Base-by-base conservation (phyloP, 2,888 invertebrate species). In the Drosophila macrothrix region DNA sequence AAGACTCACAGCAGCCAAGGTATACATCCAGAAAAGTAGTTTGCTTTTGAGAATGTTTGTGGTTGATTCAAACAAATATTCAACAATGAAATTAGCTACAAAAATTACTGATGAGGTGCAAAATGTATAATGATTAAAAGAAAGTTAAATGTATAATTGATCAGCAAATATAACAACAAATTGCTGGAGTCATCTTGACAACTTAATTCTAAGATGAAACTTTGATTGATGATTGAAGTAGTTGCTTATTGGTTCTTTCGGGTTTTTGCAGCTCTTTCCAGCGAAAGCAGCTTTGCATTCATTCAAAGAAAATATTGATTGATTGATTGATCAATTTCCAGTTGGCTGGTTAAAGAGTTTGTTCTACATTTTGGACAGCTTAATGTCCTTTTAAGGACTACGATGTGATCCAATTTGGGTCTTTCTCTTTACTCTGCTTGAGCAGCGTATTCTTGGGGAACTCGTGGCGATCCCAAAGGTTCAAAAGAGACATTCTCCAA, bases 291-390 rank as follows among this genome's bases (percentile, higher is more conserved):
- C 9, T 46, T 25, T 9, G 4, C 4, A 25, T 7, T 46, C 9
- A 25, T 25, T 25, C 0, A 16, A 25, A 25, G 0, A 3, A 1
- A 46, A 4, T 25, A 9, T 25, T 2, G 9, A 46, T 16, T 46
- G 1, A n/a, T n/a, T n/a, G n/a, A n/a, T n/a, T n/a, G n/a, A n/a
- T 16, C 22, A 46, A 9, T 25, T 25, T 46, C 14, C 16, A 46
- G 31, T 9, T 31, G 9, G 25, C 4, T 22, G 22, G 7, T 46
- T 14, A 46, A 22, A 22, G 6, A 46, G 22, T 4, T 14, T 1
- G 4, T 46, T 14, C 5, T 3, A 43, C 43, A 43, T 43, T 43
- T 22, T 6, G 22, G 0, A 22, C 2, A 46, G 22, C 4, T 25
- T 3, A 22, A 22, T 7, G 14, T 22, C 3, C 7, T 22, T 46